Base-by-base conservation (phyloP, 1,140 invertebrate species). In the Pogonomyrmex barbatus region DNA sequence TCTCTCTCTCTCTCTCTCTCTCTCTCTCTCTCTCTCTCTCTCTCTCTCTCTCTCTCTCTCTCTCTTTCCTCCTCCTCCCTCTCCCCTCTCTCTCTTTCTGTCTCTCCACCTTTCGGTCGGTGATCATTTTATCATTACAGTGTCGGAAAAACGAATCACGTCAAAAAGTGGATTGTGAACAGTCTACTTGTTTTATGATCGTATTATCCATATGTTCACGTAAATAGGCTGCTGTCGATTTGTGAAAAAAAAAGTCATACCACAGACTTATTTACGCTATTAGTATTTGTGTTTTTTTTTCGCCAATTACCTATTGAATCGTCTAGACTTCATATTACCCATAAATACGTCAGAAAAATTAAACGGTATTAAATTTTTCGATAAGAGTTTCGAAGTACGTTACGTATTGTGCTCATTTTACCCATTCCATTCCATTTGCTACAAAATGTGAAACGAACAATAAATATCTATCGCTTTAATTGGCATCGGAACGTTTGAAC, bases 271-370 rank as follows among this genome's bases (percentile, higher is more conserved):
- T 45, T 81, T 71, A 71, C 4, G 6, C 58, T 36, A 73, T 62
- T 52, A 71, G 12, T 36, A 50, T 9, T 10, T 81, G 10, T 78
- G n/a, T 17, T 17, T 47, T 82, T 56, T 39, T 67, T 58, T 47
- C 47, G n/a, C 30, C 10, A 4, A 50, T 60, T 54, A 2, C 9
- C 54, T 50, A 62, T 50, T 71, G 30, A 73, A 17, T 5, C 42
- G 67, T 82, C 79, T 82, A 81, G 78, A 82, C 67, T 71, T 60
- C 12, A 73, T 8, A 73, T 71, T 42, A 82, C n/a, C 50, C 24
- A 14, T 54, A 56, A 79, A 67, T n/a, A 60, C 10, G 9, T 47
- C 24, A 17, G 8, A 75, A 60, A 30, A 73, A n/a, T 36, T 47
- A 47, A 82, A 56, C 8, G 39, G 4, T 17, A 24, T 9, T 9